Percentiles rank a stretch among this genome's conserved stretches.
These are phyloP conservation scores for Phoenicopterus ruber DNA, from an alignment of 2,113 vertebrate genomes.

Conservation along the genomic window DNA sequence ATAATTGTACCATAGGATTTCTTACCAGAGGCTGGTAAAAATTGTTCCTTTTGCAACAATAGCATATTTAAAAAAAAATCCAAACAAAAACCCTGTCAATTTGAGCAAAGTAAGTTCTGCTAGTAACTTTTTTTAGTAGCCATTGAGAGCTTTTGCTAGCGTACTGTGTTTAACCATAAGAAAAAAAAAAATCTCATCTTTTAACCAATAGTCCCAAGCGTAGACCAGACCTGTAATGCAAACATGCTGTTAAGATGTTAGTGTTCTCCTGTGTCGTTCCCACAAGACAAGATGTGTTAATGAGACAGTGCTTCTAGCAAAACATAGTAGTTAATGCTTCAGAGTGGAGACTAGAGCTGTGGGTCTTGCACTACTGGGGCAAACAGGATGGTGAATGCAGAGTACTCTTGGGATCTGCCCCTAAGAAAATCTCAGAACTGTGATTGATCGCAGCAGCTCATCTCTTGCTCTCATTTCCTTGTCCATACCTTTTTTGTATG, in stretches of 20 bases:
- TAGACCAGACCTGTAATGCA: background rate
- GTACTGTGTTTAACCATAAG: background rate
- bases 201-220: background rate
- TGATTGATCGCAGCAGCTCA: background rate
- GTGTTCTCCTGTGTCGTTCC: background rate
- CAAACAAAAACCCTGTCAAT: accelerated
- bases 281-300: background rate
- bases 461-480: background rate
- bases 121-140: background rate
- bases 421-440: background rate
- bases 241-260: accelerated
- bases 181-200: background rate
- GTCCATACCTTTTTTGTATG: background rate
- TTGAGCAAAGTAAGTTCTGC: background rate
- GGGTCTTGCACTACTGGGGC: background rate
- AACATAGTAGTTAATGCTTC: background rate
- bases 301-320: background rate
- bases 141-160: background rate
- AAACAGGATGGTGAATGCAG: background rate
- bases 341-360: accelerated
- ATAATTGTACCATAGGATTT: background rate
- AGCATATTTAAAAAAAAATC: background rate
- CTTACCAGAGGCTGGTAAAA: background rate
- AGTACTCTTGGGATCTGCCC: background rate
- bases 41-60: background rate